Conservation (phyloP, 2,888 invertebrate species). For the Calameuta idolon region DNA sequence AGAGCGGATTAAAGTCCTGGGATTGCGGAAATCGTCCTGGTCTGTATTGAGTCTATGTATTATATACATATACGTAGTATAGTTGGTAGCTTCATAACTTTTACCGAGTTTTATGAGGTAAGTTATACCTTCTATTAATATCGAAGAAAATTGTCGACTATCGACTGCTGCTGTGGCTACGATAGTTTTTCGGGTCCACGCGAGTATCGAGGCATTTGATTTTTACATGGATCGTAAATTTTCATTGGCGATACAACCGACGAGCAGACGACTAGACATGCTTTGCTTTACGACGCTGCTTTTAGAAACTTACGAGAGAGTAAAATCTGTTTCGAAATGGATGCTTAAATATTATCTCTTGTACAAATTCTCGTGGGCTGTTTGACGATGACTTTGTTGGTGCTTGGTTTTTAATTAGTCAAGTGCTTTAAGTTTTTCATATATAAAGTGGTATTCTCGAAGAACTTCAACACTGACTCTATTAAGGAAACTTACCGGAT, state of each 20-base stretch:
- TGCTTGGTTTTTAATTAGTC: no score
- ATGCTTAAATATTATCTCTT: neutral
- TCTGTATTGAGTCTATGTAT: neutral
- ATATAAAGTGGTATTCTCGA: neutral
- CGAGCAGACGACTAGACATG: neutral
- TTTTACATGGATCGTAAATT: neutral
- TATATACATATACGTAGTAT: neutral
- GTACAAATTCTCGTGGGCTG: neutral
- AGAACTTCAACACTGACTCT: neutral
- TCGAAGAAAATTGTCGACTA: neutral
- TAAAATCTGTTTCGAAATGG: neutral
- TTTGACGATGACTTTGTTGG: no score
- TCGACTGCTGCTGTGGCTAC: neutral
- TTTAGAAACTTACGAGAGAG: neutral
- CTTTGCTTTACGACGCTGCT: neutral
- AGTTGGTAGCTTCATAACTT: neutral
- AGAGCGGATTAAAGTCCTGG: slow-evolving; percentile 13
- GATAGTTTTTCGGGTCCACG: neutral
- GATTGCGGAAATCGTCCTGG: slow-evolving; percentile 1
- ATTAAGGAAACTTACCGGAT: neutral
- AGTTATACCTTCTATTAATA: neutral
- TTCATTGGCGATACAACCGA: neutral
- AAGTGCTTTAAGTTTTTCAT: no score
- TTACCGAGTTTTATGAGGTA: neutral
- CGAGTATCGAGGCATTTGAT: neutral